These are phyloP conservation scores for Scomber scombrus DNA, from an alignment of 2,113 vertebrate genomes.

Conservation along the genomic window DNA sequence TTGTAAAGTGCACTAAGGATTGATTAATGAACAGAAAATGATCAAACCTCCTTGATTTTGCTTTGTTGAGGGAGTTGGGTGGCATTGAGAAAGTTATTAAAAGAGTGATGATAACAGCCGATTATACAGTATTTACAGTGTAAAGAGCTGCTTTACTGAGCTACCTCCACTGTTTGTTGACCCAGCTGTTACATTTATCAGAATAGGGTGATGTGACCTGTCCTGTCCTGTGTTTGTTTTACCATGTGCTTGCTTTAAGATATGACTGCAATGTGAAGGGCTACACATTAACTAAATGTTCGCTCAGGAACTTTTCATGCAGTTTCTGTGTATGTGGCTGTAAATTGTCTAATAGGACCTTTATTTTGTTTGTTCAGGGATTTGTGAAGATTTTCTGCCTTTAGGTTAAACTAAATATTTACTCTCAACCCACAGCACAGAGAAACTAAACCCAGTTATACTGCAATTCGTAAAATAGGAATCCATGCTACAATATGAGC, in stretches of 20 bases:
- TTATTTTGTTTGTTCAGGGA: not conserved
- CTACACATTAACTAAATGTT: not conserved
- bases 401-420: not conserved
- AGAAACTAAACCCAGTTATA: not conserved
- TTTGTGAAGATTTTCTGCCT: not conserved
- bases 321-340: not conserved
- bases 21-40: not conserved
- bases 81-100: not conserved
- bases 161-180: constrained; percentile 43
- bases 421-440: not conserved
- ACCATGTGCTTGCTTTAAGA: constrained; percentile 30
- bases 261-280: not conserved
- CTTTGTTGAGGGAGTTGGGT: not conserved
- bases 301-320: constrained; percentile 3
- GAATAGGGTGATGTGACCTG: constrained; percentile 32
- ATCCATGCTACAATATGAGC: not conserved
- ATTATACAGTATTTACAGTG: not conserved
- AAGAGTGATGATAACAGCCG: not conserved
- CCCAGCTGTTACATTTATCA: constrained; percentile 58
- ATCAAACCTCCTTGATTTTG: not conserved
- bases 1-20: not conserved
- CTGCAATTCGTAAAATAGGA: not conserved
- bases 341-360: not conserved
- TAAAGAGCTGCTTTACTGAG: constrained; percentile 6
- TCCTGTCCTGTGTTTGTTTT: constrained; percentile 43